Evolutionary conservation across 2,888 invertebrate species (phyloP).

Genomic region (Amphipyra tragopoginis): DNA sequence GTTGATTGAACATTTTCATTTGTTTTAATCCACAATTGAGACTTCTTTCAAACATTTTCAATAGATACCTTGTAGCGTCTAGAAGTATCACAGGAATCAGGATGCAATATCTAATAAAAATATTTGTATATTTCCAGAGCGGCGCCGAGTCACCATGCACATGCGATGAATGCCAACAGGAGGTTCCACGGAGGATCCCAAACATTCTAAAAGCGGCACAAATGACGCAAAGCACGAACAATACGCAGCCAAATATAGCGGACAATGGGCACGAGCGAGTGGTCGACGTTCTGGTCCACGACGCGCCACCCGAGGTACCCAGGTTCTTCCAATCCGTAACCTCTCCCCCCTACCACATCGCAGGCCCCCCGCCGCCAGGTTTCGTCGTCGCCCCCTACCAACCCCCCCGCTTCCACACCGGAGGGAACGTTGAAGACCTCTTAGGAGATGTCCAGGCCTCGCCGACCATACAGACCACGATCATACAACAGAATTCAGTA

Average conservation of each 20-base stretch:
- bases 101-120: conserved; percentile 10
- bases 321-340: conserved; percentile 84
- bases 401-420: conserved; percentile 85
- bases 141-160: conserved; percentile 84
- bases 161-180: conserved; percentile 83
- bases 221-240: conserved; percentile 65
- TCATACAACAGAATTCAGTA: conserved; percentile 86
- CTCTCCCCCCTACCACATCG: conserved; percentile 79
- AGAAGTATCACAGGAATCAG: not conserved
- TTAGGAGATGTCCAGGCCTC: conserved; percentile 91
- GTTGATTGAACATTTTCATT: conserved; percentile 5
- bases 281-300: conserved; percentile 85
- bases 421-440: conserved; percentile 92
- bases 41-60: too few species aligned
- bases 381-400: conserved; percentile 83
- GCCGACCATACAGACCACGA: conserved; percentile 82
- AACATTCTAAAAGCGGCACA: conserved; percentile 64
- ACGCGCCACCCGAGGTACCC: conserved; percentile 81
- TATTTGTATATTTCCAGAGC: conserved; percentile 76
- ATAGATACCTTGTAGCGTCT: too few species aligned
- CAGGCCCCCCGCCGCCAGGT: conserved; percentile 80
- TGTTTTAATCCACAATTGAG: too few species aligned
- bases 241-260: conserved; percentile 70
- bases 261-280: conserved; percentile 78
- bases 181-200: conserved; percentile 65